phyloP scores from a whole-genome alignment of 2,797 vertebrate species.

The Siniperca obscura region DNA sequence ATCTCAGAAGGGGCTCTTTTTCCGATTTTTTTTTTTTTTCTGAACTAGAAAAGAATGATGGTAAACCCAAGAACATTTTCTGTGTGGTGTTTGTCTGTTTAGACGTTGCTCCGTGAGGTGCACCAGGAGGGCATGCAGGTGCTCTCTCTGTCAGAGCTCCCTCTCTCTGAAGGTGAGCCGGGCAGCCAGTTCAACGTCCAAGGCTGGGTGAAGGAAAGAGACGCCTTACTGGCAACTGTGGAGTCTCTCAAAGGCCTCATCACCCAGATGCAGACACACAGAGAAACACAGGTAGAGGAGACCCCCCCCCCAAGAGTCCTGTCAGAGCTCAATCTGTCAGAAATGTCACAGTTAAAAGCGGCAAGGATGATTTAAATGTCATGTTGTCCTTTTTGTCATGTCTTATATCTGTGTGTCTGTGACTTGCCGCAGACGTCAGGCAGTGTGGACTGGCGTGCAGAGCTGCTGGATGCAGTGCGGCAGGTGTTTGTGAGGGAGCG shows the following conservation, averaged over 20 bases:
- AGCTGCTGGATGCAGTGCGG: conserved; percentile 89
- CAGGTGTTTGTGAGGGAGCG: conserved; percentile 90
- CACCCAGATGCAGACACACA: conserved; percentile 88
- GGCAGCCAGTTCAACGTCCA: conserved; percentile 71
- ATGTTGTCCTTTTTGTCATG: background rate
- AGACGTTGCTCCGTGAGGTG: conserved; percentile 94
- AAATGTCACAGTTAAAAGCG: background rate
- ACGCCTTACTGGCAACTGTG: conserved; percentile 87
- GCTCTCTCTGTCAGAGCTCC: conserved; percentile 91
- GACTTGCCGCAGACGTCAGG: conserved; percentile 62
- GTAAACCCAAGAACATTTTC: background rate
- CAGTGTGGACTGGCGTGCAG: conserved; percentile 88
- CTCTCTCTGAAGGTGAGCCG: conserved; percentile 81
- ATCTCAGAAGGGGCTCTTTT: background rate
- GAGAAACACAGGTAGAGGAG: conserved; percentile 85
- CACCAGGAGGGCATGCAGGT: conserved; percentile 97
- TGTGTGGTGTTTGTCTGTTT: conserved; percentile 31
- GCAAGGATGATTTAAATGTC: background rate
- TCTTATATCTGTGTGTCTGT: conserved; percentile 10
- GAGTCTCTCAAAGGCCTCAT: conserved; percentile 91
- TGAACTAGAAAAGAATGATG: background rate
- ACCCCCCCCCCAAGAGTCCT: background rate
- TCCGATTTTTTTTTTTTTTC: background rate
- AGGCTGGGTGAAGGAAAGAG: conserved; percentile 89
- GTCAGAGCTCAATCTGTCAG: background rate